phyloP scores from a whole-genome alignment of 2,113 vertebrate genomes.

The Megatriorchis doriae region DNA sequence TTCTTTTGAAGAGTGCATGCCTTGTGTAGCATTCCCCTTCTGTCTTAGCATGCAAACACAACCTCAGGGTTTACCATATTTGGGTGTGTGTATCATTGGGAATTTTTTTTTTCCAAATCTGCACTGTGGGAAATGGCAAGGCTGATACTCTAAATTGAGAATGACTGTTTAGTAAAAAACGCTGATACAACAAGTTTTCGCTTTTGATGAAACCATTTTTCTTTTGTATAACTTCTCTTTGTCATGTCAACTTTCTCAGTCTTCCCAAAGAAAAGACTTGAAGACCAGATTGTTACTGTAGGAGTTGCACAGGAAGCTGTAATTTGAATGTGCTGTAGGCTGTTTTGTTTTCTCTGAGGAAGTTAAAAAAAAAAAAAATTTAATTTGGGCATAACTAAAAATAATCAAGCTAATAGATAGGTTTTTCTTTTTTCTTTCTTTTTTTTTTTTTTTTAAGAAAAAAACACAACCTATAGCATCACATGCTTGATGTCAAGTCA shows the following conservation, averaged over 20 bases:
- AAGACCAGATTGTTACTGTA: neutral
- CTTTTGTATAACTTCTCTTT: neutral
- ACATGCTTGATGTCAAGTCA: neutral
- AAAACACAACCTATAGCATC: neutral
- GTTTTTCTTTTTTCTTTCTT: neutral
- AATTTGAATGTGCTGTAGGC: neutral
- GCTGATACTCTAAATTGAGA: neutral
- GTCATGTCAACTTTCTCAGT: neutral
- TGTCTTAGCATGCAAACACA: neutral
- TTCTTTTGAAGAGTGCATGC: neutral
- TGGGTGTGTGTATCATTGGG: neutral
- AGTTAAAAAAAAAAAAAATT: neutral
- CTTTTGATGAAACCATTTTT: neutral
- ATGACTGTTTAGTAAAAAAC: neutral
- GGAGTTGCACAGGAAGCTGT: neutral
- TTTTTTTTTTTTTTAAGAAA: neutral
- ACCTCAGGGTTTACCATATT: conserved; percentile 45
- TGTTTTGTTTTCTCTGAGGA: neutral
- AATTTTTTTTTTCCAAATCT: neutral
- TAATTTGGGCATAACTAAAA: neutral
- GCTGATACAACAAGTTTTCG: neutral
- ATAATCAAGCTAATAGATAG: neutral
- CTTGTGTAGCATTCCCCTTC: neutral
- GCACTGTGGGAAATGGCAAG: neutral
- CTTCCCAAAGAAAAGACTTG: neutral